Conservation (phyloP, 2,113 vertebrate genomes). For the Bubo bubo region DNA sequence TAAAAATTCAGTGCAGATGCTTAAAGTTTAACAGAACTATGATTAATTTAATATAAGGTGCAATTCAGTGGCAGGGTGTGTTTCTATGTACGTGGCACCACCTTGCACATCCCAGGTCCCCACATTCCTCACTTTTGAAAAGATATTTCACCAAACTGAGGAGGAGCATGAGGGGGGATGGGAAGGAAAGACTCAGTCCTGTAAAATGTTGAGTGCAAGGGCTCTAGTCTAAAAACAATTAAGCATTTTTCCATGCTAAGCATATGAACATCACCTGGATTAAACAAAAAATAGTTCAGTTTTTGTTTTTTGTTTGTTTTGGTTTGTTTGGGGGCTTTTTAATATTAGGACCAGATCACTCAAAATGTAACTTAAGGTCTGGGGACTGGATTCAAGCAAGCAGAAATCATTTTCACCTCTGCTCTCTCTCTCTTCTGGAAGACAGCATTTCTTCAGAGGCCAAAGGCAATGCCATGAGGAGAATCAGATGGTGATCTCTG, state of each 20-base stretch:
- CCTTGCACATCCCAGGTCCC: not conserved
- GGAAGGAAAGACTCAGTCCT: not conserved
- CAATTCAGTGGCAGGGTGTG: not conserved
- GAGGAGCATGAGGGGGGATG: fast-evolving
- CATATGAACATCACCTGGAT: not conserved
- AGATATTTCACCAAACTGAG: not conserved
- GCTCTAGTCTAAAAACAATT: not conserved
- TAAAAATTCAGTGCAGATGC: not conserved
- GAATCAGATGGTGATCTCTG: not conserved
- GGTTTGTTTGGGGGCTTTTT: not conserved
- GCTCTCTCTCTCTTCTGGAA: not conserved
- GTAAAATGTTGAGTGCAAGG: not conserved
- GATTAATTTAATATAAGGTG: not conserved
- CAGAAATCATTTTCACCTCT: not conserved
- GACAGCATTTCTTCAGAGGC: not conserved
- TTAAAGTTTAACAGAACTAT: not conserved
- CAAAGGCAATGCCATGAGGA: not conserved
- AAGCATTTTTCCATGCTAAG: not conserved
- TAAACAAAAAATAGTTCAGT: not conserved
- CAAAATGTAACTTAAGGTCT: not conserved
- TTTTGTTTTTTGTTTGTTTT: not conserved
- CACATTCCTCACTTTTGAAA: not conserved
- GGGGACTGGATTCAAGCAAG: not conserved
- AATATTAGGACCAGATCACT: not conserved
- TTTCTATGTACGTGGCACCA: not conserved